Base-by-base conservation (phyloP, 2,888 invertebrate species). In the Dolichomitus sp. region DNA sequence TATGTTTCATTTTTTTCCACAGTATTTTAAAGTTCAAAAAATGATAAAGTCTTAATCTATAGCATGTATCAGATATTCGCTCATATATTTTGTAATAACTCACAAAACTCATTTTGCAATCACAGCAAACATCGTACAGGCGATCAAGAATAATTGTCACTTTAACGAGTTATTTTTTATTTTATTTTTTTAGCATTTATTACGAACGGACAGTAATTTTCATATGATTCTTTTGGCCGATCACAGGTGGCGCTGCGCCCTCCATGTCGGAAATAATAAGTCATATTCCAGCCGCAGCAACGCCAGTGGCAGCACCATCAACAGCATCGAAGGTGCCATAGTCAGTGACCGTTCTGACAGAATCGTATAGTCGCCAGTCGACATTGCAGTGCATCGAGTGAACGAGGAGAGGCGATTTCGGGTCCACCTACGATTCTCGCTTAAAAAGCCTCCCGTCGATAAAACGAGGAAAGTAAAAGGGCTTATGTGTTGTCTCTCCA, bases 321-420 rank as follows among this genome's bases (percentile, higher is more conserved):
- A 19, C 23, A n/a, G 5, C 17, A 23, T 5, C 23, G 23, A 19
- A 30, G 54, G 54, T 76, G 45, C 45, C 19, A 68, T 23, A 76
- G 54, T 45, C 54, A 40, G 30, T 78, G 61, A 69, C 69, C 69
- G 63, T 50, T 12, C 30, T 59, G 68, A 68, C 59, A 37, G 61
- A 27, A 70, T 63, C 73, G 57, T 66, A 59, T 17, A 6, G 48
- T n/a, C 48, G 61, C 42, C 40, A 52, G 76, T 54, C 54, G 52
- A 30, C 11, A 72, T 65, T 23, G 14, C 19, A n/a, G 40, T 17
- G 42, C 40, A 48, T 37, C 27, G 69, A 42, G 52, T 52, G 27
- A 19, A 30, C 61, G 69, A 19, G 69, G 69, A 78, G 27, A 52
- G 57, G 37, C 61, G 74, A 69, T 75, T 75, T 80, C 80, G 69